phyloP scores from a whole-genome alignment of 2,797 vertebrate species.

The Bradypodion ventrale region DNA sequence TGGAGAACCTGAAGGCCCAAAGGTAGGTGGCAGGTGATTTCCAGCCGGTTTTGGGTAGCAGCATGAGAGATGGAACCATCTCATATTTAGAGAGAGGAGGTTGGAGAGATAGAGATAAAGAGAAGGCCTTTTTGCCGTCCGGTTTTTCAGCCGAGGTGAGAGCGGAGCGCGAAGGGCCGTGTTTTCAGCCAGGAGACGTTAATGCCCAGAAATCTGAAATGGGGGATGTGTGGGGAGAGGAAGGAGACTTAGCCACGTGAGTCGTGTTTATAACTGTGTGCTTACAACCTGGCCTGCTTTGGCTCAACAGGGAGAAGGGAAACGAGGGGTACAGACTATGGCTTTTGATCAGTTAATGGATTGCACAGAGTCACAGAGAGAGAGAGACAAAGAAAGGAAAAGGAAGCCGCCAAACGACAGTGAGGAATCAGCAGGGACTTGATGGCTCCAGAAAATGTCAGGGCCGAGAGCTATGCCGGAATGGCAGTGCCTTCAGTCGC shows the following conservation, averaged over 20 bases:
- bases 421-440: neutral
- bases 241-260: neutral
- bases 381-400: neutral
- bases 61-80: neutral
- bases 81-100: neutral
- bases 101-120: too few species aligned
- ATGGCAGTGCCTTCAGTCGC: neutral
- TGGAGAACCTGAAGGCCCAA: neutral
- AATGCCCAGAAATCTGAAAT: slow-evolving; percentile 34
- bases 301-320: neutral
- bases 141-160: neutral
- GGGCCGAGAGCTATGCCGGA: neutral
- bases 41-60: too few species aligned
- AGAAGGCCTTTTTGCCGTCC: neutral
- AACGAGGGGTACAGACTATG: slow-evolving; percentile 11
- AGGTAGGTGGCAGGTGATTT: neutral
- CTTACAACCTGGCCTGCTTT: slow-evolving; percentile 33
- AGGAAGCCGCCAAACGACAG: slow-evolving; percentile 3
- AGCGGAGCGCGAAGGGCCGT: neutral
- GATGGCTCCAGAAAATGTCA: neutral
- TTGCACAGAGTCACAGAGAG: slow-evolving; percentile 23
- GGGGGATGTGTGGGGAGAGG: neutral
- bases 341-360: slow-evolving; percentile 34
- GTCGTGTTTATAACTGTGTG: slow-evolving; percentile 10
- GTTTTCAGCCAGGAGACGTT: neutral